Base-by-base conservation (phyloP, 1,140 invertebrate species). In the Drosophila virilis region DNA sequence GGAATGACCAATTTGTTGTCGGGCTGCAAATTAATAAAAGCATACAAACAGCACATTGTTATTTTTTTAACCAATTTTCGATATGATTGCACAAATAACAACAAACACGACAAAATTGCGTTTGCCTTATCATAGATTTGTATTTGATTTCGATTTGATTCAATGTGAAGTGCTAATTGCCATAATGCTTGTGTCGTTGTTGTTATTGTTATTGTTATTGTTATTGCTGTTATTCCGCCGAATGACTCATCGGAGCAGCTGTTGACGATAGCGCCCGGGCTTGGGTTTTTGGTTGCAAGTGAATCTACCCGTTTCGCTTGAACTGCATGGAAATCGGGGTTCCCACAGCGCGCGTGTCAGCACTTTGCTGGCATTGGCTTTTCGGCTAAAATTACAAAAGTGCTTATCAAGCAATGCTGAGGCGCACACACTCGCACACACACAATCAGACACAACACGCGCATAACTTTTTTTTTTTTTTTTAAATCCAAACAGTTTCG, bases 61-160 rank as follows among this genome's bases (percentile, higher is more conserved):
- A 73, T 75, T 76, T 60, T 61, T 28, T 40, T 52, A 71, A 64
- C 38, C 50, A 82, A 74, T 78, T 74, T 52, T 58, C 42, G 33
- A 70, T 62, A 72, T 69, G 42, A 48, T 48, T 85, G 75, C 17
- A 48, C 17, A 38, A 66, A 45, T 10, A 40, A 12, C 10, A 35
- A 43, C 17, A 61, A 51, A 45, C 5, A 58, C 15, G 2, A 42
- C 17, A 58, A 67, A 58, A 33, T 35, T 13, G 9, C 32, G 58
- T 68, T 78, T 81, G 70, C 60, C 67, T 86, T 86, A 86, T 85
- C 82, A 86, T 62, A 54, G 40, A 35, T 66, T 54, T 80, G 74
- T 72, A 42, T 71, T 70, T 78, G 78, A 88, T 83, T 86, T 88
- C 52, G 84, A 89, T 88, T 89, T 89, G 84, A 89, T 71, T 84